phyloP scores from a whole-genome alignment of 2,113 vertebrate species.

The cattle (Bos taurus) region ARS-UCD2.0 NC_037355.1:10345501-10346000 shows the following conservation, averaged over 20 bases:
- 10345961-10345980: not conserved
- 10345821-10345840: not conserved
- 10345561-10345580: not conserved
- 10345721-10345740: not conserved
- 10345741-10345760: not conserved
- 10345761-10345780: not conserved
- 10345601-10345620: not conserved
- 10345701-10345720: not conserved
- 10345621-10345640: not conserved
- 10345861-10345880: not conserved
- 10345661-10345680: not conserved
- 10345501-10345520: not conserved
- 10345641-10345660: not conserved
- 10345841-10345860: fast-evolving
- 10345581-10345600: not conserved
- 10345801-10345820: not conserved
- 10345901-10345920: not conserved
- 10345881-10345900: not conserved
- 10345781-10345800: not conserved
- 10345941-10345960: not conserved
- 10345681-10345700: not conserved
- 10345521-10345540: not conserved
- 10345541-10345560: not conserved
- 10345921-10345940: not conserved
- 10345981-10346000: not conserved